phyloP scores from a whole-genome alignment of 2,888 invertebrate genomes.

The Cheilosia scutellata region DNA sequence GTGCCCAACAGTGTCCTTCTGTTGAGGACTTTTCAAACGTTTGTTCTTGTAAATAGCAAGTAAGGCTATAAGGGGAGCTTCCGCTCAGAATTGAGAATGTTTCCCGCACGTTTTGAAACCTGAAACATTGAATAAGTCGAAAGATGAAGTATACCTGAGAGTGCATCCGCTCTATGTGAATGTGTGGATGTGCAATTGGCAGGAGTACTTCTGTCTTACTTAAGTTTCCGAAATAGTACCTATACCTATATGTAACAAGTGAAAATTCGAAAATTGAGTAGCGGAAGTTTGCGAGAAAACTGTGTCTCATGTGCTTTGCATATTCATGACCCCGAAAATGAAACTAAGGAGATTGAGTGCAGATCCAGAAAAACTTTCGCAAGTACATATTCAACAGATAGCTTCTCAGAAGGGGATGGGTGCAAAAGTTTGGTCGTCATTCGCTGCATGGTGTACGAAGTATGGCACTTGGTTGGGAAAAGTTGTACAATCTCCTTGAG shows the following conservation, averaged over 20 bases:
- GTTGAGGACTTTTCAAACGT: slow-evolving; percentile 11
- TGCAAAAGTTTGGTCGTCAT: neutral
- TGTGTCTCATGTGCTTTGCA: neutral
- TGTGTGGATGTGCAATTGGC: neutral
- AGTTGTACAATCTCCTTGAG: slow-evolving; percentile 27
- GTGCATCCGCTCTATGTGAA: neutral
- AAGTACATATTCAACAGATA: slow-evolving; percentile 26
- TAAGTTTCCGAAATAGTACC: neutral
- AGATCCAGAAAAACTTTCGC: slow-evolving; percentile 13
- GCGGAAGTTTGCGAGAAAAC: neutral
- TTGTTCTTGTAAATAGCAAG: slow-evolving; percentile 12
- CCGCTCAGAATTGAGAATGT: neutral
- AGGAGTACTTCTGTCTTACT: neutral
- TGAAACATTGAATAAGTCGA: slow-evolving; percentile 4
- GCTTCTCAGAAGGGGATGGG: neutral
- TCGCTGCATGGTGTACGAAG: neutral
- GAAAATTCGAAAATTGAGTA: neutral
- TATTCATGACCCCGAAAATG: slow-evolving; percentile 7
- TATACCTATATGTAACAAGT: slow-evolving; percentile 1
- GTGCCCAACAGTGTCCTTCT: slow-evolving; percentile 27
- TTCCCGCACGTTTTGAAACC: neutral
- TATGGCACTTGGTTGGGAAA: slow-evolving; percentile 1
- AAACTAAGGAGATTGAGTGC: neutral
- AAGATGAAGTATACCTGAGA: neutral
- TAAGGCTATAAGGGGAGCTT: neutral